A percentile compares a stretch with the other conserved stretches of the same genome.
These are phyloP conservation scores for Ochropleura leucogaster DNA, from an alignment of 2,888 invertebrate genomes.

Conservation along the genomic window DNA sequence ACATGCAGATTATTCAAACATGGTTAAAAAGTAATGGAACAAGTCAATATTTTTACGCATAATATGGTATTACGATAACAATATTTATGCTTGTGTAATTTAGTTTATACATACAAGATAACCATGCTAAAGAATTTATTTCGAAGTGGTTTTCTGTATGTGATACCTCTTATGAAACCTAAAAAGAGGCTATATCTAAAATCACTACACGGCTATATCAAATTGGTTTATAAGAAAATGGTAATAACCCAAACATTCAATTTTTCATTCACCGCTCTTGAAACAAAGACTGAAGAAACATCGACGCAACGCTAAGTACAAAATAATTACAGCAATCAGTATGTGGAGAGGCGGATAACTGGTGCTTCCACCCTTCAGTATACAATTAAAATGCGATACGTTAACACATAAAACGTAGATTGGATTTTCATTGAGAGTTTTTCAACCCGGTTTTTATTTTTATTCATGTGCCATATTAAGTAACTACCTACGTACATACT, in stretches of 20 bases:
- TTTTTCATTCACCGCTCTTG: conserved; percentile 15
- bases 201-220: not conserved
- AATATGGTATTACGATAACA: conserved; percentile 2
- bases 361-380: conserved; percentile 23
- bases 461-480: not conserved
- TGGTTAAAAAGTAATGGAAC: not conserved
- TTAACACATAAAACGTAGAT: conserved; percentile 42
- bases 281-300: conserved; percentile 19
- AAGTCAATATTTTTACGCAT: not conserved
- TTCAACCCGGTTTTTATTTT: not conserved
- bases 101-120: not conserved
- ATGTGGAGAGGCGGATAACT: conserved; percentile 14
- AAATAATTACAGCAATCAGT: conserved; percentile 28
- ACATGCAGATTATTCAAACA: conserved; percentile 8
- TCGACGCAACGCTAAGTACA: conserved; percentile 13
- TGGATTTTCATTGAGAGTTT: conserved; percentile 30
- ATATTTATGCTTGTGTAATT: not conserved
- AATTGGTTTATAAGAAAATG: conserved; percentile 15
- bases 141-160: not conserved
- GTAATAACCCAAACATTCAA: not conserved
- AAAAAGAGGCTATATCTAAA: too few relatives aligned
- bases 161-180: not conserved
- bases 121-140: not conserved
- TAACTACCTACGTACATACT: too few relatives aligned
- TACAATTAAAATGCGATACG: conserved; percentile 50